Conservation (phyloP, 2,113 vertebrate genomes). For the Nesogale talazaci region DNA sequence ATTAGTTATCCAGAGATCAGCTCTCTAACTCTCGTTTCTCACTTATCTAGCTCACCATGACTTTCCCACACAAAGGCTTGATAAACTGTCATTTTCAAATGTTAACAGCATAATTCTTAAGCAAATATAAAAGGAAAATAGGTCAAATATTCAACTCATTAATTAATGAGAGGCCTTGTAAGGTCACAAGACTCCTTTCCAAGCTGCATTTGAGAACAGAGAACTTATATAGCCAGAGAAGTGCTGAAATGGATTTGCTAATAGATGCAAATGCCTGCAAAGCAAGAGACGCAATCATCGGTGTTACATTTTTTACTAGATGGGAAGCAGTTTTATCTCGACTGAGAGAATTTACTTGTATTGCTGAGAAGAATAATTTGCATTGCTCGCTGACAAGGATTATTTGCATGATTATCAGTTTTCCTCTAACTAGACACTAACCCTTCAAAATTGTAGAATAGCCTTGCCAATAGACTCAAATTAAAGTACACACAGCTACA, state of each 20-base stretch:
- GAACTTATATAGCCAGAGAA: slow-evolving; percentile 37
- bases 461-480: too few species aligned
- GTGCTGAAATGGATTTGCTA: slow-evolving; percentile 33
- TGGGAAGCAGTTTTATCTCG: neutral
- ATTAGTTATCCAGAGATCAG: neutral
- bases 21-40: neutral
- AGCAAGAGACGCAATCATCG: neutral
- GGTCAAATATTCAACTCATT: neutral
- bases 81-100: slow-evolving; percentile 25
- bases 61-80: neutral
- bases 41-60: neutral
- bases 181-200: slow-evolving; percentile 9
- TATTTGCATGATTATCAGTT: slow-evolving; percentile 1
- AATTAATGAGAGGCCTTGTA: neutral
- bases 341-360: neutral
- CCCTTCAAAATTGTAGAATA: neutral
- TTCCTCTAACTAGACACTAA: neutral
- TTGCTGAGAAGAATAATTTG: slow-evolving; percentile 23
- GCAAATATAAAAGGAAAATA: neutral
- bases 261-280: slow-evolving; percentile 7
- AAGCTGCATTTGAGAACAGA: slow-evolving; percentile 8
- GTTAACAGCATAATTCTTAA: slow-evolving; percentile 24
- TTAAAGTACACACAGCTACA: too few species aligned
- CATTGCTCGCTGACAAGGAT: neutral
- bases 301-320: slow-evolving; percentile 5